Evolutionary conservation across 2,888 invertebrate genomes (phyloP).

Genomic region (Chalcis sispes): DNA sequence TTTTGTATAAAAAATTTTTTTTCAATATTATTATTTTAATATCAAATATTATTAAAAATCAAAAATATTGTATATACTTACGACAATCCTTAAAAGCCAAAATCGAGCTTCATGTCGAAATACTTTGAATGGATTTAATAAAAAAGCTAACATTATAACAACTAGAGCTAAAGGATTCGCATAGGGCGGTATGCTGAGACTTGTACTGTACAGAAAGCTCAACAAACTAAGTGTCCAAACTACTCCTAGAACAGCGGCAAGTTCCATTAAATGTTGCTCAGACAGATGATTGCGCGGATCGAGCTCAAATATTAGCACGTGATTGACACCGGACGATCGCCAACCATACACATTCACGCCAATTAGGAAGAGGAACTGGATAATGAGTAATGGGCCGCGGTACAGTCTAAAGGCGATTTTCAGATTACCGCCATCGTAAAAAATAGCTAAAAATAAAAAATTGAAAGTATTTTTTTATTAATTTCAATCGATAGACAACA

Average conservation of each 20-base stretch:
- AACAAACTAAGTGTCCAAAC: slow-evolving; percentile 95
- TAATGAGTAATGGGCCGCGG: slow-evolving; percentile 93
- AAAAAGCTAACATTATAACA: slow-evolving; percentile 87
- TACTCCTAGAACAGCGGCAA: slow-evolving; percentile 94
- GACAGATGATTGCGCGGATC: slow-evolving; percentile 96
- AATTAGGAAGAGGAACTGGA: slow-evolving; percentile 94
- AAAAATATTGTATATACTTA: too few species aligned
- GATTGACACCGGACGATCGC: slow-evolving; percentile 98
- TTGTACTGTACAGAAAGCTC: slow-evolving; percentile 88
- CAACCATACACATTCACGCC: slow-evolving; percentile 98
- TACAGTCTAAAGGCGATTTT: slow-evolving; percentile 94
- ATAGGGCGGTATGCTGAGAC: slow-evolving; percentile 93
- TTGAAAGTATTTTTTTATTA: slow-evolving; percentile 3
- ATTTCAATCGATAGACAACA: background rate
- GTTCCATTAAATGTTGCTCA: slow-evolving; percentile 96
- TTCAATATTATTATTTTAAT: background rate
- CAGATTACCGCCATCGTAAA: slow-evolving; percentile 87
- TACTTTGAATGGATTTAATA: slow-evolving; percentile 94
- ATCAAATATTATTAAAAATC: background rate
- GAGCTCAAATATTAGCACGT: slow-evolving; percentile 97
- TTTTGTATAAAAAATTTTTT: background rate
- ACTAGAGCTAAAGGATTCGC: slow-evolving; percentile 92
- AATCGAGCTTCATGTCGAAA: slow-evolving; percentile 95
- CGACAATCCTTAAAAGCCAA: slow-evolving; percentile 94
- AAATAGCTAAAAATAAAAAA: slow-evolving; percentile 80